A percentile compares a stretch with the other conserved stretches of the same genome.
These are phyloP conservation scores for Chironomus tepperi DNA, from an alignment of 1,140 invertebrate genomes.

Conservation along the genomic window DNA sequence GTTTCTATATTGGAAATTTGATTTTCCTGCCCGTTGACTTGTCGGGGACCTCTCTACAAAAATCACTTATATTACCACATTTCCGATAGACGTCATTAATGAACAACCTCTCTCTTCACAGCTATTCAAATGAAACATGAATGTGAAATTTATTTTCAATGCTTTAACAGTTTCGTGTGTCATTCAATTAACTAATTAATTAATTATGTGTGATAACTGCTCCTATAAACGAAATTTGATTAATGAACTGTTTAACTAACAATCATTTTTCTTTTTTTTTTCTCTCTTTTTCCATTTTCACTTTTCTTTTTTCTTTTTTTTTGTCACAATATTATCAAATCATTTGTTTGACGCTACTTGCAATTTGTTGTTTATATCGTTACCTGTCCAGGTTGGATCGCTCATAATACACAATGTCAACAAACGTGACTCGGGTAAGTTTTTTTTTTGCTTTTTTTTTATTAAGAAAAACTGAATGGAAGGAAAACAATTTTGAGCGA, in stretches of 20 bases:
- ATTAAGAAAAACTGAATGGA: not conserved
- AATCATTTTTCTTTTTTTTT: constrained; percentile 6
- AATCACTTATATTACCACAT: too few relatives aligned
- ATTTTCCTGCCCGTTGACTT: too few relatives aligned
- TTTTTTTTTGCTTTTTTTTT: not conserved
- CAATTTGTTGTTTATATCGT: not conserved
- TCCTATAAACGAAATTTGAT: not conserved
- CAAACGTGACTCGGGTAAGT: constrained; percentile 34
- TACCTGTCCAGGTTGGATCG: constrained; percentile 35
- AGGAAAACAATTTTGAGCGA: too few relatives aligned
- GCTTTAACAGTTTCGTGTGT: not conserved
- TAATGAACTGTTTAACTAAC: constrained; percentile 8
- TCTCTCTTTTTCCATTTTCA: too few relatives aligned
- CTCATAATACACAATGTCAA: constrained; percentile 59
- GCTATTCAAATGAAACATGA: too few relatives aligned
- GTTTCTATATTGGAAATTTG: too few relatives aligned
- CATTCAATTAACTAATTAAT: not conserved
- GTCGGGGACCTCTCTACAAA: too few relatives aligned
- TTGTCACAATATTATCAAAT: not conserved
- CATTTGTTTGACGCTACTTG: not conserved
- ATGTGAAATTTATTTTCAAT: too few relatives aligned
- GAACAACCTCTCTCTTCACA: too few relatives aligned
- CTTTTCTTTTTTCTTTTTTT: not conserved
- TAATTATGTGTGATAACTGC: not conserved
- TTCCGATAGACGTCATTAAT: too few relatives aligned